phyloP scores from a whole-genome alignment of 2,113 vertebrate genomes.

The Ia io region DNA sequence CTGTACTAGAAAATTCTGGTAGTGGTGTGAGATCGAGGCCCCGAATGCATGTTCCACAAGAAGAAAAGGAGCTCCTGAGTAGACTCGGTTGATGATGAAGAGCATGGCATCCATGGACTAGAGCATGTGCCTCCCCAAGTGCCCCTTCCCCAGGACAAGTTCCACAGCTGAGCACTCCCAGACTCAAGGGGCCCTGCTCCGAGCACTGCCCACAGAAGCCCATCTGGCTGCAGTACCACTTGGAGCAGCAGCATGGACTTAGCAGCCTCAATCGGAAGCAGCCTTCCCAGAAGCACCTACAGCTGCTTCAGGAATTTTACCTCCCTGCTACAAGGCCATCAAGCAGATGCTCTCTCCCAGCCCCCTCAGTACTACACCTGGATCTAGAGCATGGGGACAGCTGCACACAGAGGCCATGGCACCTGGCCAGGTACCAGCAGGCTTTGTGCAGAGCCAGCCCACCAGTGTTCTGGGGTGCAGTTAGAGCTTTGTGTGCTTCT shows the following conservation, averaged over 20 bases:
- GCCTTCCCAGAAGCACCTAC: too few relatives aligned
- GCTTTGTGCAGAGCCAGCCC: not conserved
- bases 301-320: too few relatives aligned
- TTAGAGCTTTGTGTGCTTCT: constrained; percentile 40
- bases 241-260: rapidly evolving
- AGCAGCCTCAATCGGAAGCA: not conserved
- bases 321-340: too few relatives aligned
- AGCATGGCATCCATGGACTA: rapidly evolving
- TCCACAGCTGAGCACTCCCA: not conserved
- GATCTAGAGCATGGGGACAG: not conserved
- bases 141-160: not conserved
- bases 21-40: not conserved
- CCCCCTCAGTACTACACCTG: not conserved
- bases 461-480: not conserved
- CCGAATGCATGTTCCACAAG: not conserved
- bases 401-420: not conserved
- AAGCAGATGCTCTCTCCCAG: not conserved
- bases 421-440: too few relatives aligned
- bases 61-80: too few relatives aligned
- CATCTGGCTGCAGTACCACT: too few relatives aligned
- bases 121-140: not conserved
- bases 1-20: not conserved
- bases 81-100: not conserved
- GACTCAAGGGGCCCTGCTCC: too few relatives aligned
- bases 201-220: not conserved